Conservation (phyloP, 1,140 invertebrate species). For the Drosophila takahashii region DNA sequence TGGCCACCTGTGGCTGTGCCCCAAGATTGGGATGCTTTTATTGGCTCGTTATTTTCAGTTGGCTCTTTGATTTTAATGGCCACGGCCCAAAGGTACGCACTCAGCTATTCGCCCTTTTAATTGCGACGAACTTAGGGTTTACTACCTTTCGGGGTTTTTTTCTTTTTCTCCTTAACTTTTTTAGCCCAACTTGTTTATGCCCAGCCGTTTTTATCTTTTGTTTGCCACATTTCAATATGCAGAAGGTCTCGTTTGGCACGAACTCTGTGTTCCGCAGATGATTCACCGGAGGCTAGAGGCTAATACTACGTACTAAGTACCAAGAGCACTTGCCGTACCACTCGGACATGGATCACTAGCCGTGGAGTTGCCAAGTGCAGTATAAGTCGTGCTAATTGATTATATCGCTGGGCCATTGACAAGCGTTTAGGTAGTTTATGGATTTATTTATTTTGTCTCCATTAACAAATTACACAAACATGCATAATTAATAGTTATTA, state of each 20-base stretch:
- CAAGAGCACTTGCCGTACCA: constrained; percentile 46
- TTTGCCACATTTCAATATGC: constrained; percentile 56
- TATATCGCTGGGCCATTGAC: constrained; percentile 71
- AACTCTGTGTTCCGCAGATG: constrained; percentile 64
- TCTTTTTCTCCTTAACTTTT: background rate
- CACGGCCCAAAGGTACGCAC: constrained; percentile 44
- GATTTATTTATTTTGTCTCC: constrained; percentile 38
- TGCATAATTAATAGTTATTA: constrained; percentile 81
- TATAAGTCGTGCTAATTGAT: constrained; percentile 82
- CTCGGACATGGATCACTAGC: constrained; percentile 45
- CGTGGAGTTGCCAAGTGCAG: constrained; percentile 69
- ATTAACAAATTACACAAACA: constrained; percentile 70
- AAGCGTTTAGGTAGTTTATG: constrained; percentile 52
- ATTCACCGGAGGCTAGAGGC: constrained; percentile 62
- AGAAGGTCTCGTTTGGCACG: constrained; percentile 81
- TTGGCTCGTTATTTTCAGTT: constrained; percentile 76
- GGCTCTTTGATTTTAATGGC: constrained; percentile 49
- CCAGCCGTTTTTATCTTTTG: constrained; percentile 32
- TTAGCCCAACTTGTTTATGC: constrained; percentile 2
- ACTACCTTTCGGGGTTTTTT: constrained; percentile 35
- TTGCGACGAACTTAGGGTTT: constrained; percentile 58
- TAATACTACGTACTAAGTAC: constrained; percentile 18
- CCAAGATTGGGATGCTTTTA: constrained; percentile 51
- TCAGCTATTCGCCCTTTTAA: constrained; percentile 73
- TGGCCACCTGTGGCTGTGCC: constrained; percentile 27